A percentile compares a stretch with the other conserved stretches of the same genome.
phyloP scores from a whole-genome alignment of 1,140 invertebrate genomes.

The Drosophila albomicans region DNA sequence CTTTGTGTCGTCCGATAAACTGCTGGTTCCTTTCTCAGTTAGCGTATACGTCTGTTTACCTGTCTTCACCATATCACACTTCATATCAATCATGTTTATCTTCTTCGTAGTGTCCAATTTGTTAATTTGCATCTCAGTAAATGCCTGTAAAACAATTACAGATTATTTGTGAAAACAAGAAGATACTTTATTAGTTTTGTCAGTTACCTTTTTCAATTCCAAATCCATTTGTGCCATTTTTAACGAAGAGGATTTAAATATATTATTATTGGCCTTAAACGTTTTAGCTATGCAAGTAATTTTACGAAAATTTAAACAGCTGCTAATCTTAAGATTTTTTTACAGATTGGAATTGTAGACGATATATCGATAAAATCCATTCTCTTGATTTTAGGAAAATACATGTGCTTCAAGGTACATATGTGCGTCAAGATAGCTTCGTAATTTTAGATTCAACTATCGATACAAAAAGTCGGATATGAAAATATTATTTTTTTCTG shows the following conservation, averaged over 20 bases:
- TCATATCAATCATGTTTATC: conserved; percentile 84
- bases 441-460: no score
- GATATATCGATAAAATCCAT: no score
- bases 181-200: background rate
- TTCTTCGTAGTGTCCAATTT: conserved; percentile 84
- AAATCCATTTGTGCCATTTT: conserved; percentile 84
- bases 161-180: background rate
- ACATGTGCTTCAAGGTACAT: no score
- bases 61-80: conserved; percentile 79
- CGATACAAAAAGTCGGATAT: no score
- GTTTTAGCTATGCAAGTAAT: conserved; percentile 33
- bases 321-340: conserved; percentile 28
- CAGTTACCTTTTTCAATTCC: conserved; percentile 80
- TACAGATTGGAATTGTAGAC: no score
- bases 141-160: conserved; percentile 59
- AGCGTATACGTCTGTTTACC: conserved; percentile 83
- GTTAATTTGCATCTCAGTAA: conserved; percentile 84
- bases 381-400: no score
- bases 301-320: conserved; percentile 56
- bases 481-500: no score
- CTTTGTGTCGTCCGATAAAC: conserved; percentile 70
- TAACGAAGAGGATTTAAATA: background rate
- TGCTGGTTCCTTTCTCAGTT: conserved; percentile 78
- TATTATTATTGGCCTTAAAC: background rate
- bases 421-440: no score